phyloP scores from a whole-genome alignment of 2,113 vertebrate genomes.

The Notarius quadriscutis region DNA sequence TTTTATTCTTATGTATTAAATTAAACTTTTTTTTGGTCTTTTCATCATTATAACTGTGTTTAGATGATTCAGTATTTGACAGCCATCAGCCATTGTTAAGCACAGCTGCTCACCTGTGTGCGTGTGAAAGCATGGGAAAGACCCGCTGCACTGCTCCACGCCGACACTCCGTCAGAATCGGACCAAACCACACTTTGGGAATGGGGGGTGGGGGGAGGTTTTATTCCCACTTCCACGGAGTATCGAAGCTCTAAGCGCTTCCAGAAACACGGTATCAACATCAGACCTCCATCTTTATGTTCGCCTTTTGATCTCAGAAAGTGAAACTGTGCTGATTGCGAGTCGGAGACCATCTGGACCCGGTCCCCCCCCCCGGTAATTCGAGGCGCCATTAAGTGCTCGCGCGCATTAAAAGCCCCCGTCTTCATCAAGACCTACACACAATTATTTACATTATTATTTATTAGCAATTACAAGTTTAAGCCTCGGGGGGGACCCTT shows the following conservation, averaged over 20 bases:
- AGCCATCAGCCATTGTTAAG: conserved; percentile 66
- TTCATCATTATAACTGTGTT: conserved; percentile 63
- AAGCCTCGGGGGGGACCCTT: not conserved
- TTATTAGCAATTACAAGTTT: not conserved
- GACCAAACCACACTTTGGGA: conserved; percentile 34
- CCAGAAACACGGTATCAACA: conserved; percentile 50
- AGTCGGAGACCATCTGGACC: conserved; percentile 61
- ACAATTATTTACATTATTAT: conserved; percentile 35
- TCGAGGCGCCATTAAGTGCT: conserved; percentile 56
- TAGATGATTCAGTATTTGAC: conserved; percentile 72
- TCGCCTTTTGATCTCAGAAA: conserved; percentile 61
- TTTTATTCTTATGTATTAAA: conserved; percentile 37
- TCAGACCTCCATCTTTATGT: conserved; percentile 48
- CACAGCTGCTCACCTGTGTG: conserved; percentile 74
- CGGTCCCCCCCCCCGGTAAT: conserved; percentile 52
- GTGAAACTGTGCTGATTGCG: conserved; percentile 66
- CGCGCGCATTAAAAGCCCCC: conserved; percentile 51
- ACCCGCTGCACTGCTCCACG: conserved; percentile 66
- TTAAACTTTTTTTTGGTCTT: conserved; percentile 63
- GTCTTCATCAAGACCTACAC: conserved; percentile 29
- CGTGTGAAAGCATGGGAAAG: conserved; percentile 68
- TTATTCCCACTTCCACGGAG: conserved; percentile 9
- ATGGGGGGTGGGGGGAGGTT: conserved; percentile 20
- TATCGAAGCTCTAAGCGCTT: conserved; percentile 22
- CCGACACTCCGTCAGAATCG: conserved; percentile 62